Evolutionary conservation across 2,797 vertebrate species (phyloP), one percentile per base, ranked within the genome.

Genomic region (Psittacula echo): DNA sequence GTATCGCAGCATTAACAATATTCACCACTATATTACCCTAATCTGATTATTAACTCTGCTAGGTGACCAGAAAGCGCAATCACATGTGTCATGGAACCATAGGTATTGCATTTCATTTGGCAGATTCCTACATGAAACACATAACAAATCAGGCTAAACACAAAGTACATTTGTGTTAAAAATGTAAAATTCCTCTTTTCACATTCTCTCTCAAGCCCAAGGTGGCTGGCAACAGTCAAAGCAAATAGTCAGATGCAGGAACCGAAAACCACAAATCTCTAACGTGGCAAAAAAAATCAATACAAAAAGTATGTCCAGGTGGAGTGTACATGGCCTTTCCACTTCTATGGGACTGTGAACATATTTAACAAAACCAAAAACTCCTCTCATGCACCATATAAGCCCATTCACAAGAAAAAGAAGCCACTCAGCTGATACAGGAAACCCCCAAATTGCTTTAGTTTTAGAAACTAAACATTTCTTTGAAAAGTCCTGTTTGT

Each of bases 21-120:
- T 13, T 75, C 21, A 30, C 21, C 29, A 0, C 62, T 48, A 19
- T 4, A 24, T 22, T 10, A 34, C 45, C 4, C 21, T 6, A 2
- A 7, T 3, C n/a, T 56, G 8, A 3, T 3, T 2, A 29, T 7
- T 9, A 56, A 21, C 60, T 7, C 24, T 3, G 34, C 34, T 5
- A 6, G 24, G 41, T 7, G 34, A 20, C 23, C 56, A 8, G 62
- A 5, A 41, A 58, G 19, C 17, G 20, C 65, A 13, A 16, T 3
- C 6, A 10, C 3, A 5, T 6, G 27, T 0, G 2, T 7, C 19
- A 23, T 7, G 45, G 29, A 37, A 34, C 20, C 0, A 27, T 0
- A 20, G 27, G 17, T 45, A 18, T 21, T 6, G 22, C 13, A 3
- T 30, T 20, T 9, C 37, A 13, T 44, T 65, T n/a, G 29, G 70